Percentiles rank a stretch among this genome's conserved stretches.
These are phyloP conservation scores for Meriones unguiculatus DNA, from an alignment of 2,113 vertebrate species.

Conservation along the genomic window DNA sequence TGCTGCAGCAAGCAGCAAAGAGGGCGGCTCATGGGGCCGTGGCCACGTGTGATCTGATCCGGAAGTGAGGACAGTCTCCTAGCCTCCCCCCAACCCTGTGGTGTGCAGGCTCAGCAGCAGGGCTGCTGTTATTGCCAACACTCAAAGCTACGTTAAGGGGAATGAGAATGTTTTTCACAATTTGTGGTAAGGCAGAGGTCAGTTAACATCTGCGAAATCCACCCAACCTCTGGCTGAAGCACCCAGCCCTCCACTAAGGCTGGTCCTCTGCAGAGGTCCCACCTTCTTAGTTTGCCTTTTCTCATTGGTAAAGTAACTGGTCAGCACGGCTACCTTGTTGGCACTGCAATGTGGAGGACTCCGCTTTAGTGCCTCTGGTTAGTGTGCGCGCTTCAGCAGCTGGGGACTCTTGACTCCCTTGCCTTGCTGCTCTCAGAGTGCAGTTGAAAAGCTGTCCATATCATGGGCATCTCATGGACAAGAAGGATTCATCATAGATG, in stretches of 20 bases:
- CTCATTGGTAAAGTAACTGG: neutral
- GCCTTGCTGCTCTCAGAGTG: too few species aligned
- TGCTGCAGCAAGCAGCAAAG: neutral
- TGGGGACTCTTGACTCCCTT: neutral
- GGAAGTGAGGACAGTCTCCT: neutral
- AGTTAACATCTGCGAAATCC: neutral
- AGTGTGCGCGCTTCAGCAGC: neutral
- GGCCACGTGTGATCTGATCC: neutral
- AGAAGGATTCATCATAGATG: neutral
- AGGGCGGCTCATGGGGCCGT: neutral
- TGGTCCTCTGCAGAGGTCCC: neutral
- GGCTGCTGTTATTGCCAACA: neutral
- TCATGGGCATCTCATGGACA: neutral
- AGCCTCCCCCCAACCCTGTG: neutral
- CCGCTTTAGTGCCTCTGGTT: neutral
- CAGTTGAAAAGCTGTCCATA: neutral
- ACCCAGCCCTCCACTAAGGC: neutral
- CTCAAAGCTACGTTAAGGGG: neutral
- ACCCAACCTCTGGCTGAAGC: rapidly evolving
- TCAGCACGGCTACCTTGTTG: neutral
- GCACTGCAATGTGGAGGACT: neutral
- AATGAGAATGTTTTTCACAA: neutral
- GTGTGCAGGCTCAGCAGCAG: neutral
- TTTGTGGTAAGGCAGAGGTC: neutral
- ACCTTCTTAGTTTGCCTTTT: neutral